Percentiles rank a stretch among this genome's conserved stretches.
phyloP scores from a whole-genome alignment of 2,888 invertebrate genomes.

The Galerucella pusilla region DNA sequence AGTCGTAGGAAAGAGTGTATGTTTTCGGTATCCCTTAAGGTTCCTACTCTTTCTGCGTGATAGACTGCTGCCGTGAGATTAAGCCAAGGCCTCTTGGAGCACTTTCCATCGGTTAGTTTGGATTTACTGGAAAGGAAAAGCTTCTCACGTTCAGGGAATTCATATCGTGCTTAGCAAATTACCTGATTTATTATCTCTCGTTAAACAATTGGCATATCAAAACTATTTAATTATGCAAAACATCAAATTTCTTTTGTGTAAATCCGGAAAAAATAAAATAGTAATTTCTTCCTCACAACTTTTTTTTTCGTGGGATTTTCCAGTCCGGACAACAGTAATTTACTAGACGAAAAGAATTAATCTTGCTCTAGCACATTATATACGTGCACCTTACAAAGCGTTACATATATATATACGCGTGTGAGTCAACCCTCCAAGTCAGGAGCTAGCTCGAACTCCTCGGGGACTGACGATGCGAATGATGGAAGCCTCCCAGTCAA shows the following conservation, averaged over 20 bases:
- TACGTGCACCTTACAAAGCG: constrained; percentile 40
- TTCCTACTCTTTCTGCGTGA: constrained; percentile 50
- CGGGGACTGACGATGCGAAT: constrained; percentile 60
- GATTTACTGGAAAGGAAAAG: constrained; percentile 57
- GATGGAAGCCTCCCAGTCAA: constrained; percentile 63
- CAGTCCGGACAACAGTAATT: constrained; percentile 21
- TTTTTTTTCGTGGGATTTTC: not conserved
- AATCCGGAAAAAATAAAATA: too few relatives aligned
- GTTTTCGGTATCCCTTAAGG: constrained; percentile 53
- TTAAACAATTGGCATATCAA: too few relatives aligned
- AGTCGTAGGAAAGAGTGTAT: constrained; percentile 53
- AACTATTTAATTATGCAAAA: too few relatives aligned
- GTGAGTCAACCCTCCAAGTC: constrained; percentile 47
- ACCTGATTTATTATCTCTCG: constrained; percentile 57
- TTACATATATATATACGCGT: constrained; percentile 42
- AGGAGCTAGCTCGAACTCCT: constrained; percentile 53
- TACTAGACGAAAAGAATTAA: constrained; percentile 39
- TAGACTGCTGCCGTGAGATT: constrained; percentile 59
- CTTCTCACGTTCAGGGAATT: constrained; percentile 60
- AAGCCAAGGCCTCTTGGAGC: constrained; percentile 49
- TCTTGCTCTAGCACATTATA: constrained; percentile 32
- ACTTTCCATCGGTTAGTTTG: constrained; percentile 59
- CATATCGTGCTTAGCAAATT: constrained; percentile 53
- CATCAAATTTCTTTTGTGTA: too few relatives aligned
- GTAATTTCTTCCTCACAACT: not conserved